Evolutionary conservation across 2,888 invertebrate genomes (phyloP), one percentile per base, ranked within the genome.

Genomic region (Mantis religiosa): DNA sequence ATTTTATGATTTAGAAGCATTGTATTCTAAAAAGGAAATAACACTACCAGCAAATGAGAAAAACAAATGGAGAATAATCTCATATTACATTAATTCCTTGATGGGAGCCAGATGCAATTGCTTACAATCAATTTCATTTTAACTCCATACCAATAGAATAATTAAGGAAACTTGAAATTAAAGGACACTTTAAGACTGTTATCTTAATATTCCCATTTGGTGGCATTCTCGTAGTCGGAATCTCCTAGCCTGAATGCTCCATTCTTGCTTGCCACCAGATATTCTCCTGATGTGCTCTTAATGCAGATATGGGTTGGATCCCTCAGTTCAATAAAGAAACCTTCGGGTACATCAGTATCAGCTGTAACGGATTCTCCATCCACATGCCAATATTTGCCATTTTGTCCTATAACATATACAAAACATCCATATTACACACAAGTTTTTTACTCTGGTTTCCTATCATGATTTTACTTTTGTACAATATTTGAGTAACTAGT

Each of bases 301-400:
- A 99, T 98, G 94, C 97, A 97, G 92, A 99, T 96, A 92, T 98
- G 95, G 90, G 98, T 98, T 54, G 98, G 98, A 93, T 98, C 98
- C 91, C 98, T 96, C 92, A 99, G 95, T 94, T 99, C 98, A 92
- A 99, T 95, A 93, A 97, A 97, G 95, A 99, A 99, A 88, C 97
- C 97, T 92, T 96, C 96, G 28, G 98, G 96, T 28, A 95, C 93
- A 92, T 98, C 98, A 41, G 97, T 95, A 93, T 98, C 98, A 90
- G 98, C 97, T 81, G 96, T 95, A 89, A 99, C 96, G 88, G 96
- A 95, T 93, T 98, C 98, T 91, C 97, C 96, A 92, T 97, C 97
- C 88, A 97, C 96, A 93, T 97, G 97, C 98, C 98, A 98, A 94
- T 98, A 99, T 93, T 98, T 98, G 92, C 97, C 97, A 94, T 97